phyloP scores from a whole-genome alignment of 2,113 vertebrate species.

The Apteryx mantelli region DNA sequence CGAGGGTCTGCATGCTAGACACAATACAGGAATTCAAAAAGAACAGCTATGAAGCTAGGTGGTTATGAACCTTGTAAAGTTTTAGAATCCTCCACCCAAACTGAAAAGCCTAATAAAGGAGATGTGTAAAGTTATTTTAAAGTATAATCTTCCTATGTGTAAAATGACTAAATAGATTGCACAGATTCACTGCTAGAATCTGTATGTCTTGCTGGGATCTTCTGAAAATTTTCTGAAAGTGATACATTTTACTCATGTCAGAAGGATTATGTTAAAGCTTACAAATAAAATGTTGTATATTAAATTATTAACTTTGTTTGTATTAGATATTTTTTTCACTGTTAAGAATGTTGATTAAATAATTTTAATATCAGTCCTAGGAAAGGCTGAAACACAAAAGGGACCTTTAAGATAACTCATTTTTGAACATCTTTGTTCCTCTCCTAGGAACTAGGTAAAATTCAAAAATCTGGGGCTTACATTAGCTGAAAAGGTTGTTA shows the following conservation, averaged over 20 bases:
- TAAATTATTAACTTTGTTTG: neutral
- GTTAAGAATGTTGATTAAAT: neutral
- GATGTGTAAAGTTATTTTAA: neutral
- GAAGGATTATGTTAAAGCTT: neutral
- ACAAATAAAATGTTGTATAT: neutral
- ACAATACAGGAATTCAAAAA: neutral
- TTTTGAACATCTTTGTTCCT: neutral
- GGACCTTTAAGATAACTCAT: neutral
- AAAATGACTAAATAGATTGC: neutral
- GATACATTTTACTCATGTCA: neutral
- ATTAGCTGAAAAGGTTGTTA: neutral
- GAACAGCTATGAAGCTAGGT: neutral
- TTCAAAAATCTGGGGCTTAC: neutral
- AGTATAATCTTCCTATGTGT: neutral
- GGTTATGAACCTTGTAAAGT: neutral
- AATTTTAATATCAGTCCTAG: neutral
- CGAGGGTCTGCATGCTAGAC: neutral
- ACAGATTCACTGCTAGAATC: neutral
- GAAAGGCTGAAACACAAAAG: neutral
- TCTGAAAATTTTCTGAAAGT: neutral
- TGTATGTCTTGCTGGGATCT: neutral
- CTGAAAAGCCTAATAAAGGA: neutral
- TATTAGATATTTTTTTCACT: neutral
- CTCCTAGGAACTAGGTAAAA: neutral
- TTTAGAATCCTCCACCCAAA: neutral